Base-by-base conservation (phyloP, 2,113 vertebrate genomes). In the Gopherus evgoodei region DNA sequence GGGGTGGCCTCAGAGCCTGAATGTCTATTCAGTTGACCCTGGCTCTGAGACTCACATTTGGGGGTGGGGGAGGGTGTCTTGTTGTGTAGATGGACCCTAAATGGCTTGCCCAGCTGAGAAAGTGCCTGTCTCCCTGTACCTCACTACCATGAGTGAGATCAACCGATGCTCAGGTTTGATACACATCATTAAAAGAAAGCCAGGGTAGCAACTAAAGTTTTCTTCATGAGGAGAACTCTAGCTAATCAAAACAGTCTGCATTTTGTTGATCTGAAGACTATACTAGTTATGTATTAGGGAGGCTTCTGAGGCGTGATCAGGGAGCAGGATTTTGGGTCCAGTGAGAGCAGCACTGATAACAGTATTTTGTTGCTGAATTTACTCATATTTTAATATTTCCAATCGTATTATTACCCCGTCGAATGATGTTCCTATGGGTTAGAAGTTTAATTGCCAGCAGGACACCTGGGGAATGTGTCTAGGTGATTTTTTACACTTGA, bases 41-140 rank as follows among this genome's bases (percentile, higher is more conserved):
- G 62, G 35, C 16, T 69, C 13, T 11, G 9, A 69, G 10, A 5
- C 35, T 69, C 62, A 16, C 31, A n/a, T n/a, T 62, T 2, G 35
- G 31, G 14, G 16, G 31, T 2, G 3, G 13, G 4, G 6, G 6
- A 13, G 27, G 13, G 16, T 2, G 12, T 17, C 31, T 35, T 27
- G 24, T 21, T 54, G 8, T 54, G 53, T 57, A 57, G 62, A 17
- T 65, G 31, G 16, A 29, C 62, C 31, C 14, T 19, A n/a, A 69
- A 69, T 19, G 16, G 35, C 35, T 35, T n/a, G 35, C 12, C 59
- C n/a, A 72, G n/a, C n/a, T 72, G 65, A 90, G 21, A 78, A 22
- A n/a, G 42, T n/a, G 17, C 35, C 92, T 59, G 65, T 31, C 29
- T n/a, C 29, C 42, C 62, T 52, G 17, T 21, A 87, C 89, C 83